Evolutionary conservation across 1,140 invertebrate species (phyloP).

Genomic region (Copidosoma floridanum): DNA sequence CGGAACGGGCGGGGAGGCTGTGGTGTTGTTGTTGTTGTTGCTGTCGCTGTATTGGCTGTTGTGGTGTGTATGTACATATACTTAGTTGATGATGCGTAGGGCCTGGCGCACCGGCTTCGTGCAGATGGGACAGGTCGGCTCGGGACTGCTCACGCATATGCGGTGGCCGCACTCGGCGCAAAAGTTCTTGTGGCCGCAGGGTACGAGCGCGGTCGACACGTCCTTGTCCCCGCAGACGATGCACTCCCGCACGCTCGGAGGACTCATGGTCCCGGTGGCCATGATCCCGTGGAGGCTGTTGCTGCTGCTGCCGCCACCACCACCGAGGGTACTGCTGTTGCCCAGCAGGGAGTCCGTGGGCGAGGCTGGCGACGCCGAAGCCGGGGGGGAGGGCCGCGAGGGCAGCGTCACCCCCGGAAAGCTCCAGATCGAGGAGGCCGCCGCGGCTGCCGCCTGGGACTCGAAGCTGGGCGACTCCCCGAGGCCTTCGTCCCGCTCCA

Average conservation of each 20-base stretch:
- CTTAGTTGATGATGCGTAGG: conserved; percentile 68
- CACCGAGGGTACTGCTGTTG: conserved; percentile 69
- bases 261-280: too few relatives aligned
- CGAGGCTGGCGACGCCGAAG: conserved; percentile 62
- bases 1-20: too few relatives aligned
- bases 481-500: conserved; percentile 78
- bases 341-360: conserved; percentile 67
- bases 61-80: too few relatives aligned
- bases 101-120: conserved; percentile 78
- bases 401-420: conserved; percentile 61
- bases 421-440: conserved; percentile 72
- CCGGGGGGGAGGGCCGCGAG: conserved; percentile 70
- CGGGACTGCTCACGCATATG: conserved; percentile 65
- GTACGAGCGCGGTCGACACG: conserved; percentile 84
- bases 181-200: conserved; percentile 93
- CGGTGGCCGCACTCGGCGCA: conserved; percentile 89
- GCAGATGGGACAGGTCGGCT: conserved; percentile 81
- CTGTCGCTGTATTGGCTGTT: too few relatives aligned
- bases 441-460: conserved; percentile 54
- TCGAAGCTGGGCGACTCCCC: conserved; percentile 80
- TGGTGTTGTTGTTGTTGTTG: too few relatives aligned
- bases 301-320: conserved; percentile 77
- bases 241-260: conserved; percentile 73
- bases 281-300: too few relatives aligned
- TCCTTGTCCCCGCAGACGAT: conserved; percentile 83